Conservation (phyloP, 2,797 vertebrate species). For the Gastrophryne carolinensis region DNA sequence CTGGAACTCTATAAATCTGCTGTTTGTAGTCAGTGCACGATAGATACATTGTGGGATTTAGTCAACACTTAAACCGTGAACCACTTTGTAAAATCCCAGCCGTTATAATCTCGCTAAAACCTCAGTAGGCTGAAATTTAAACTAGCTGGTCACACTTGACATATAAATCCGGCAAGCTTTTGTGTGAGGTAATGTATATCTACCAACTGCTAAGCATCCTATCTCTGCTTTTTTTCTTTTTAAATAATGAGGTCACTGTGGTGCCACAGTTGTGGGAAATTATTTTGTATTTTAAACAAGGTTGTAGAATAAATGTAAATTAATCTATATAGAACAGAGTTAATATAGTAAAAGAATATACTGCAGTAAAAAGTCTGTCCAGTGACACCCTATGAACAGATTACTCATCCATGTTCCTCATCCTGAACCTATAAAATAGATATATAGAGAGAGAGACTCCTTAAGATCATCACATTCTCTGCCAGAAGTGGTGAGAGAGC, state of each 20-base stretch:
- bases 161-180: constrained; percentile 58
- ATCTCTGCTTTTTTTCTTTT: neutral
- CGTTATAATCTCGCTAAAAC: constrained; percentile 57
- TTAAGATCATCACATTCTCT: too few relatives aligned
- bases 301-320: too few relatives aligned
- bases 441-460: too few relatives aligned
- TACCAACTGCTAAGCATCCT: constrained; percentile 43
- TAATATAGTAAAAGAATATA: too few relatives aligned
- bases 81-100: constrained; percentile 54
- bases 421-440: too few relatives aligned
- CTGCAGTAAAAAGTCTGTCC: too few relatives aligned
- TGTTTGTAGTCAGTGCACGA: constrained; percentile 48
- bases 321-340: too few relatives aligned
- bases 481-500: too few relatives aligned
- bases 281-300: too few relatives aligned
- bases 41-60: constrained; percentile 52
- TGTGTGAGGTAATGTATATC: constrained; percentile 55
- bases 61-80: constrained; percentile 54
- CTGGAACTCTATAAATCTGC: constrained; percentile 24
- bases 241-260: neutral
- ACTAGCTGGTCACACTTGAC: constrained; percentile 62
- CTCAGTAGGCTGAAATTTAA: constrained; percentile 55
- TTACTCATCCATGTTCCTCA: too few relatives aligned
- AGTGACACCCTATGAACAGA: too few relatives aligned
- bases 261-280: neutral